Conservation (phyloP, 2,888 invertebrate genomes). For the Tiliacea aurago region DNA sequence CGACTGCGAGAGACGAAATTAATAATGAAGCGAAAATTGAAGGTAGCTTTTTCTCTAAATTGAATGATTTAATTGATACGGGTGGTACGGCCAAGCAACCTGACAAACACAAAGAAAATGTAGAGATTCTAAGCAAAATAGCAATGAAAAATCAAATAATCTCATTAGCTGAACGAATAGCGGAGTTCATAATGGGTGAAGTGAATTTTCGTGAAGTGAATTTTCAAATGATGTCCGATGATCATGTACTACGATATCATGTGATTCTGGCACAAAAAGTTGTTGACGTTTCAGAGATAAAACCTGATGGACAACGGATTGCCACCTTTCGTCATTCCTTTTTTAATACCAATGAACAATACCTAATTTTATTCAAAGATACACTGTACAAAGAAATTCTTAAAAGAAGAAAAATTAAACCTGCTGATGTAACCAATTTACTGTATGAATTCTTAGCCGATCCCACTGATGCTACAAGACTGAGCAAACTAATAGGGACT, state of each 20-base stretch:
- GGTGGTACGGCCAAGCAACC: slow-evolving; percentile 20
- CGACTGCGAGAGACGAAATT: not conserved
- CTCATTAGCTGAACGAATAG: slow-evolving; percentile 30
- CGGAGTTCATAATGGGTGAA: not conserved
- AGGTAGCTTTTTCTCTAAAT: not conserved
- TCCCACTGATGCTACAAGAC: not conserved
- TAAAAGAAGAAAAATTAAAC: slow-evolving; percentile 4
- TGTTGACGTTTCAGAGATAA: not conserved
- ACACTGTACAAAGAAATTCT: slow-evolving; percentile 23
- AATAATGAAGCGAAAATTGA: not conserved
- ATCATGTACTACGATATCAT: slow-evolving; percentile 44
- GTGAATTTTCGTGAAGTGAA: not conserved
- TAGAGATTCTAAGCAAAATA: slow-evolving; percentile 19
- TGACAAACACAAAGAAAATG: slow-evolving; percentile 9
- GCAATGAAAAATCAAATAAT: slow-evolving; percentile 33
- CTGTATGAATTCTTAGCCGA: not conserved
- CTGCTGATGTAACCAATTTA: not conserved
- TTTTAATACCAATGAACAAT: slow-evolving; percentile 31
- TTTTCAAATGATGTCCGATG: slow-evolving; percentile 29
- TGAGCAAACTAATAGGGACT: slow-evolving; percentile 17
- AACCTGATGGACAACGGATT: not conserved
- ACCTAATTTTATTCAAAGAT: slow-evolving; percentile 26
- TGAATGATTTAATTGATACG: slow-evolving; percentile 39
- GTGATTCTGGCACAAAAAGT: slow-evolving; percentile 41
- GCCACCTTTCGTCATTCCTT: slow-evolving; percentile 20